A percentile compares a stretch with the other conserved stretches of the same genome.
Conservation (phyloP, 2,113 vertebrate species). For the Leuciscus idus region DNA sequence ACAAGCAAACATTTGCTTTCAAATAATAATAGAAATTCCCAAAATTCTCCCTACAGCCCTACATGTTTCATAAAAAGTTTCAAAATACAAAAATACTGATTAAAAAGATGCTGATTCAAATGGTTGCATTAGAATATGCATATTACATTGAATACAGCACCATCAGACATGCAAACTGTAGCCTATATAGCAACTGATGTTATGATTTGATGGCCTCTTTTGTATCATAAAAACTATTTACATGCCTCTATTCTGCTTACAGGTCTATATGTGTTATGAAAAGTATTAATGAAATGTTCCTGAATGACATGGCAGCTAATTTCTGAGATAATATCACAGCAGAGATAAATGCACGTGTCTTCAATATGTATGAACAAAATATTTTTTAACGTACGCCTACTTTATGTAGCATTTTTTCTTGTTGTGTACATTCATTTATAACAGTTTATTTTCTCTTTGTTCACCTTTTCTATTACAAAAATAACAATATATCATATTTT, state of each 20-base stretch:
- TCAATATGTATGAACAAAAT: background rate
- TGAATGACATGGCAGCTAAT: background rate
- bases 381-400: background rate
- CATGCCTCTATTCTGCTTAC: background rate
- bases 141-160: background rate
- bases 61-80: background rate
- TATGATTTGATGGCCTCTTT: background rate
- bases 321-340: background rate
- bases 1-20: background rate
- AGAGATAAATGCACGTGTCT: background rate
- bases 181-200: background rate
- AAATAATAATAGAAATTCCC: background rate
- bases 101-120: background rate
- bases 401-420: background rate
- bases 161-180: background rate
- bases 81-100: background rate
- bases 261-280: background rate
- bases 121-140: conserved; percentile 36
- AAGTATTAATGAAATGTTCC: background rate
- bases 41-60: background rate
- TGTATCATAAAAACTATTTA: background rate
- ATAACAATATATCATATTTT: background rate
- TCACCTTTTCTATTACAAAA: background rate
- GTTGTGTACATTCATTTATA: background rate
- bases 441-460: background rate